Base-by-base conservation (phyloP, 2,888 invertebrate species). In the Chironomus tentans region DNA sequence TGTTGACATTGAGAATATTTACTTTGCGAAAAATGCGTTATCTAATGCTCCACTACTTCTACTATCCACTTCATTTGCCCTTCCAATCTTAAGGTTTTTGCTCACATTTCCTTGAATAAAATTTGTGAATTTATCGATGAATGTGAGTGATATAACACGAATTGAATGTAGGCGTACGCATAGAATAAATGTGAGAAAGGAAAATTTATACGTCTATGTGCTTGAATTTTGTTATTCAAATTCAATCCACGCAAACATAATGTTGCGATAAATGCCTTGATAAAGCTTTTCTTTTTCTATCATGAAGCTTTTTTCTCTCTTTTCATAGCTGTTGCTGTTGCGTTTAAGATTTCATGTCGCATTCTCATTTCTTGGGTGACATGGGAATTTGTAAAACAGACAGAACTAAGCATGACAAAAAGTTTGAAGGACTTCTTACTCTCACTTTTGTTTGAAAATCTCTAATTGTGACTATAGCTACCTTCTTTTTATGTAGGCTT, bases 161-260 rank as follows among this genome's bases (percentile, higher is more conserved):
- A 56, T 38, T 56, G 15, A 56, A 56, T 15, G 56, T 56, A 6
- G 56, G 56, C 56, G 56, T 56, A 18, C 56, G 56, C 56, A 56
- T 56, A 18, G 56, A 56, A 56, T 15, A 56, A 56, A 56, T 56
- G n/a, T 18, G 18, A 15, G 6, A 28, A 28, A 38, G 10, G 38
- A 38, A 56, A 4, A 18, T 56, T 38, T 38, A 56, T 56, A 15
- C 7, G n/a, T 56, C 56, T 15, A 56, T 56, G 56, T 15, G 50
- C 15, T 50, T 15, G 15, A 50, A 50, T 50, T 50, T 50, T 15
- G 56, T 56, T 56, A 71, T 71, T 71, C 71, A 71, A 71, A 71
- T 71, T 71, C 71, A 71, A 71, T 71, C 15, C 71, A 22, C 48
- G n/a, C 50, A 50, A 50, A 48, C 48, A 70, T 70, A 70, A 70